A percentile compares a stretch with the other conserved stretches of the same genome.
These are phyloP conservation scores for Quadriops clusia DNA, from an alignment of 2,888 invertebrate genomes.

Conservation along the genomic window DNA sequence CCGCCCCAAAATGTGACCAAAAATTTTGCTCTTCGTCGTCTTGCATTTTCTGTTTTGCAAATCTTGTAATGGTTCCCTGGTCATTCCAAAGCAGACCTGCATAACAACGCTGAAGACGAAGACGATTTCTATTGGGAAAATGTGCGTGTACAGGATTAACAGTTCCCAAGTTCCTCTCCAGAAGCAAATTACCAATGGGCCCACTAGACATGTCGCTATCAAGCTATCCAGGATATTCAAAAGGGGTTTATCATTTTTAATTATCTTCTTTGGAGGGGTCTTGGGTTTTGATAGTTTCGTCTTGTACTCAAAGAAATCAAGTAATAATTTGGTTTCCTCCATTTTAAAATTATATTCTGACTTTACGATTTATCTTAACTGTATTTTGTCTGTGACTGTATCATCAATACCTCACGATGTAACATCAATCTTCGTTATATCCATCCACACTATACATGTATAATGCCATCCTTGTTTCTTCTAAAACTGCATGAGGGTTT, in stretches of 20 bases:
- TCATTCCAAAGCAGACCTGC: slow-evolving; percentile 44
- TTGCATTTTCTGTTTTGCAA: slow-evolving; percentile 16
- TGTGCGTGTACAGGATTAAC: slow-evolving; percentile 37
- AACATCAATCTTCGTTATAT: too few relatives aligned
- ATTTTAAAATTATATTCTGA: too few relatives aligned
- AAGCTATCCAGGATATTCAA: slow-evolving; percentile 34
- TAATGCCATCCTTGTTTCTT: too few relatives aligned
- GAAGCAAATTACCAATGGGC: slow-evolving; percentile 40
- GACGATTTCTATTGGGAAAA: slow-evolving; percentile 41
- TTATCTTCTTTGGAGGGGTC: slow-evolving; percentile 2
- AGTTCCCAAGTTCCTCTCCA: slow-evolving; percentile 46
- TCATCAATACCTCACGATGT: too few relatives aligned
- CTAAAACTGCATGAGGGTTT: too few relatives aligned
- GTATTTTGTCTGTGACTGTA: too few relatives aligned
- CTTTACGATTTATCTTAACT: too few relatives aligned
- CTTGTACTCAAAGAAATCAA: background rate
- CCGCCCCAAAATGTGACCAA: slow-evolving; percentile 17
- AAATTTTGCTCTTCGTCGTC: slow-evolving; percentile 6
- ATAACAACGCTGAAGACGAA: slow-evolving; percentile 42
- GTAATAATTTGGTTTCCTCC: too few relatives aligned
- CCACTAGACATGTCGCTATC: slow-evolving; percentile 35
- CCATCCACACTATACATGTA: too few relatives aligned
- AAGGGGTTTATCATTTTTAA: slow-evolving; percentile 17
- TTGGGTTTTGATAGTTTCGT: background rate
- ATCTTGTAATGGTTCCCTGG: slow-evolving; percentile 36